Percentiles rank a stretch among this genome's conserved stretches.
phyloP scores from a whole-genome alignment of 2,113 vertebrate genomes.

The Talpa occidentalis region DNA sequence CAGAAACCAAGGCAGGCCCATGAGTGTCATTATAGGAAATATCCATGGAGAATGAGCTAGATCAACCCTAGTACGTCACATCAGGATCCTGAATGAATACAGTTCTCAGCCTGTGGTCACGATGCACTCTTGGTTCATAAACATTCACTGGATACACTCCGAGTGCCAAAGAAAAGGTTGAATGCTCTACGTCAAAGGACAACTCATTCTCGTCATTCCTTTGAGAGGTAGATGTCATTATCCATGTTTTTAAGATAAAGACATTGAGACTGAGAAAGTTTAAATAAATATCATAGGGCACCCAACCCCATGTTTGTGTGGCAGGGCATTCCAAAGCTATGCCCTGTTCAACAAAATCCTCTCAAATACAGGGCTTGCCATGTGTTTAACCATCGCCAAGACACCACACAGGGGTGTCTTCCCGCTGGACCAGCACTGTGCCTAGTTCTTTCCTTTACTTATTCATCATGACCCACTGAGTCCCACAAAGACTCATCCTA shows the following conservation, averaged over 20 bases:
- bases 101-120: not conserved
- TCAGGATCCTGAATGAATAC: not conserved
- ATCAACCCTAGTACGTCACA: not conserved
- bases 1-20: not conserved
- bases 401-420: not conserved
- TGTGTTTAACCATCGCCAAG: not conserved
- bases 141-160: not conserved
- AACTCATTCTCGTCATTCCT: not conserved
- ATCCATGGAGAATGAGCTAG: not conserved
- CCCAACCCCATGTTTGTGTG: not conserved
- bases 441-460: not conserved
- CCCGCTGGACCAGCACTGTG: not conserved
- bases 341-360: not conserved
- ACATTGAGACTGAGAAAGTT: no score
- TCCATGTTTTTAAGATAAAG: not conserved
- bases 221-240: not conserved
- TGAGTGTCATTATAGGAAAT: not conserved
- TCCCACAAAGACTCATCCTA: not conserved
- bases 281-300: no score
- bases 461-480: not conserved
- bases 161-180: not conserved
- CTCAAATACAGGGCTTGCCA: not conserved
- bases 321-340: not conserved
- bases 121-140: not conserved
- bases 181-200: fast-evolving